Conservation (phyloP, 1,140 invertebrate genomes). For the Stenopsyche tienmushanensis region DNA sequence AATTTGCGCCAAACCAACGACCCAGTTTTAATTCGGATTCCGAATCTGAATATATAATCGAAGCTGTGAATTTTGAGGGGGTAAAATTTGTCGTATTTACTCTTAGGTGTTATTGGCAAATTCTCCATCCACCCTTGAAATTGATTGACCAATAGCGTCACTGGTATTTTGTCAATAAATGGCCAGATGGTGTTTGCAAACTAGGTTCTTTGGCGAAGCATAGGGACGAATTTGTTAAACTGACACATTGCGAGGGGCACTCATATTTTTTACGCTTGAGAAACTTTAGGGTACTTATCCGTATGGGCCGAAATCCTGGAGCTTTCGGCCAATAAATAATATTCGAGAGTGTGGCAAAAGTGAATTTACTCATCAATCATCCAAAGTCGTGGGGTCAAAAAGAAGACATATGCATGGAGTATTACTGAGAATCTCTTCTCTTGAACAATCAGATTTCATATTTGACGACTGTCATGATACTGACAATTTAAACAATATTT, state of each 20-base stretch:
- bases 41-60: no score
- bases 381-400: no score
- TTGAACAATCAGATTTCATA: no score
- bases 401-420: no score
- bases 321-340: constrained; percentile 8
- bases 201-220: neutral
- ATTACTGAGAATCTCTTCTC: no score
- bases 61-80: no score
- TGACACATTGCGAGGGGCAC: constrained; percentile 5
- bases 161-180: constrained; percentile 15
- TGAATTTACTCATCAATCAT: constrained; percentile 7
- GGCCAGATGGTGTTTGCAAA: constrained; percentile 27
- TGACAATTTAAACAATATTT: no score
- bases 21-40: no score
- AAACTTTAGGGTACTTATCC: neutral
- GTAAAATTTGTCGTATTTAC: neutral
- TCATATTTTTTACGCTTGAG: constrained; percentile 6
- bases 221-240: constrained; percentile 10
- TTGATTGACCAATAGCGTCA: no score
- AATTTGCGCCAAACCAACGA: no score
- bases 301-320: neutral
- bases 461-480: no score
- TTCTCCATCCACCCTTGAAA: neutral
- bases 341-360: neutral
- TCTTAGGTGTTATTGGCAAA: neutral